phyloP scores from a whole-genome alignment of 2,113 vertebrate species.

The Lucifuga dentata region DNA sequence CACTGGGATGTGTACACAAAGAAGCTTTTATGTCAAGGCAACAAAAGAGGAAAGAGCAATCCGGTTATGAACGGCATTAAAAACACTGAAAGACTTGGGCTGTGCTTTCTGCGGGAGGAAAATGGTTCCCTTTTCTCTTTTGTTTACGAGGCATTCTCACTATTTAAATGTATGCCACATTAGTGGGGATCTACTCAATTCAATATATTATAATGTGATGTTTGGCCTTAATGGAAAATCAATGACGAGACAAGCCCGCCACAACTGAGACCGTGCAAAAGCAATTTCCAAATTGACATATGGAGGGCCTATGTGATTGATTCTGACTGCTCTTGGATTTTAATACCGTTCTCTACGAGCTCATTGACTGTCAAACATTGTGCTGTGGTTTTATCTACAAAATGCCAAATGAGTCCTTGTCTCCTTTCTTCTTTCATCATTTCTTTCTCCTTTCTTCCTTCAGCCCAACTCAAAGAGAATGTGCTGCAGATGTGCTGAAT shows the following conservation, averaged over 20 bases:
- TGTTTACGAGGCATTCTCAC: conserved; percentile 52
- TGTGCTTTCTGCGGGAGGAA: conserved; percentile 1
- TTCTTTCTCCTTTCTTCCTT: conserved; percentile 9
- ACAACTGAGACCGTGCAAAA: conserved; percentile 77
- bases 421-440: conserved; percentile 55
- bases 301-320: conserved; percentile 80
- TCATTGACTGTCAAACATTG: conserved; percentile 80
- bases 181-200: conserved; percentile 71
- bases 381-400: conserved; percentile 78
- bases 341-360: conserved; percentile 78
- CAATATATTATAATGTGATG: conserved; percentile 83
- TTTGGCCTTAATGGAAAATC: conserved; percentile 84
- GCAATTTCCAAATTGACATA: conserved; percentile 83
- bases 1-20: conserved; percentile 21
- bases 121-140: conserved; percentile 29
- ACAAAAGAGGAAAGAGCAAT: conserved; percentile 32
- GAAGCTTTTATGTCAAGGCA: conserved; percentile 24
- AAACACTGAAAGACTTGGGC: neutral
- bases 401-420: conserved; percentile 71
- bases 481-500: conserved; percentile 25
- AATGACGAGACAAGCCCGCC: conserved; percentile 79
- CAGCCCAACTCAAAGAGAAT: neutral
- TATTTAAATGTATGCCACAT: conserved; percentile 79
- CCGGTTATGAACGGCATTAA: neutral
- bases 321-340: conserved; percentile 80